Base-by-base conservation (phyloP, 2,888 invertebrate genomes). In the Panorpa germanica region DNA sequence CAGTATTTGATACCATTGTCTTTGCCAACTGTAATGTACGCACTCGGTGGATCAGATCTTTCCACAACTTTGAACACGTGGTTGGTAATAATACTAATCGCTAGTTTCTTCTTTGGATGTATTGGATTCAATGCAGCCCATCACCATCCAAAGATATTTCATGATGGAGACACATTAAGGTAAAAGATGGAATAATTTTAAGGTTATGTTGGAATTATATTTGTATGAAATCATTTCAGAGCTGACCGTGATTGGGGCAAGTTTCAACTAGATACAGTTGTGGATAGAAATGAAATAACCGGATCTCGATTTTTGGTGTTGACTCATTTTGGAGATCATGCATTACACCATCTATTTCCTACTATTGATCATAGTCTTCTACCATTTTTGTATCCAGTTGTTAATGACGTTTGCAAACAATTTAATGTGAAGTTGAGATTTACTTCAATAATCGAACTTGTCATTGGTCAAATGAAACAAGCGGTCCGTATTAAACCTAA, bases 271-370 rank as follows among this genome's bases (percentile, higher is more conserved):
- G 76, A 82, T 43, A 66, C 80, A 0, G 61, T 77, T 0, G 65
- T 72, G 17, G 82, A 80, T 45, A 62, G 80, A 36, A 55, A 63
- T 12, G 72, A 78, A 37, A 57, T 72, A 34, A 66, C 67, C 7
- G 65, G 69, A 9, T 68, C 65, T 23, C 62, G 67, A 36, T 71
- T 76, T 45, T 52, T 75, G 36, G 65, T 68, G 1, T 47, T 82
- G 31, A 73, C 75, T 0, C 63, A 70, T 35, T 83, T 80, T 42
- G 83, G 83, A 0, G 70, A 76, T 34, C 85, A 85, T 45, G 61
- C 63, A 0, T 53, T 83, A 3, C 83, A 85, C 48, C 85, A 85
- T 50, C 54, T 83, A 12, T 73, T 83, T 41, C 83, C 83, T 1
- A 75, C 80, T 0, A 42, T 85, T 18, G 83, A 83, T 46, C 82